Evolutionary conservation across 2,888 invertebrate species (phyloP).

Genomic region (Apotomis betuletana): DNA sequence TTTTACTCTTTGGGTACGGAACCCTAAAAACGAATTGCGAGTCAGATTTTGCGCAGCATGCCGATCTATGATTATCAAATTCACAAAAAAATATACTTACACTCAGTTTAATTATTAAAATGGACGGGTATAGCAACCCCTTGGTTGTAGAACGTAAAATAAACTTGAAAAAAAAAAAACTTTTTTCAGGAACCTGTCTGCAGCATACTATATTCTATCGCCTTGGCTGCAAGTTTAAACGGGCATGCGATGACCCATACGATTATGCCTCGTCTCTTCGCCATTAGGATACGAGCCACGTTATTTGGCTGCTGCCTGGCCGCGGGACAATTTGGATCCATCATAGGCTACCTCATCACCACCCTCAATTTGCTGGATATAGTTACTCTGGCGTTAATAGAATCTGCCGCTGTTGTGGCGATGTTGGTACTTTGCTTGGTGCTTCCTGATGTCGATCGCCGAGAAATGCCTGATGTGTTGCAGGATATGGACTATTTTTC

Average conservation of each 20-base stretch:
- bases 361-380: conserved; percentile 56
- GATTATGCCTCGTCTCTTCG: conserved; percentile 69
- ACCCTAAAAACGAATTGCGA: too few species aligned
- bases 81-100: too few species aligned
- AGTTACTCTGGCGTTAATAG: conserved; percentile 52
- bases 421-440: conserved; percentile 58
- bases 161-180: not conserved
- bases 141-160: not conserved
- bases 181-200: conserved; percentile 57
- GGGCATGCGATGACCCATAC: conserved; percentile 63
- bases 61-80: too few species aligned
- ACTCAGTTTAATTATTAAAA: too few species aligned
- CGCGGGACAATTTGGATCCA: conserved; percentile 66
- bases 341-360: conserved; percentile 63
- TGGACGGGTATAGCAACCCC: too few species aligned
- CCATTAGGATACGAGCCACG: conserved; percentile 67
- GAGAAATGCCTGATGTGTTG: conserved; percentile 72
- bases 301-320: conserved; percentile 69
- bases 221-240: conserved; percentile 62
- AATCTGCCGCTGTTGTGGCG: conserved; percentile 52
- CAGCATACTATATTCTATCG: conserved; percentile 57
- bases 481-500: conserved; percentile 77
- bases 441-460: conserved; percentile 67
- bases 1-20: too few species aligned
- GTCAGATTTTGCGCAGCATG: too few species aligned